Evolutionary conservation across 2,888 invertebrate species (phyloP).

Genomic region (Caenorhabditis doughertyi): DNA sequence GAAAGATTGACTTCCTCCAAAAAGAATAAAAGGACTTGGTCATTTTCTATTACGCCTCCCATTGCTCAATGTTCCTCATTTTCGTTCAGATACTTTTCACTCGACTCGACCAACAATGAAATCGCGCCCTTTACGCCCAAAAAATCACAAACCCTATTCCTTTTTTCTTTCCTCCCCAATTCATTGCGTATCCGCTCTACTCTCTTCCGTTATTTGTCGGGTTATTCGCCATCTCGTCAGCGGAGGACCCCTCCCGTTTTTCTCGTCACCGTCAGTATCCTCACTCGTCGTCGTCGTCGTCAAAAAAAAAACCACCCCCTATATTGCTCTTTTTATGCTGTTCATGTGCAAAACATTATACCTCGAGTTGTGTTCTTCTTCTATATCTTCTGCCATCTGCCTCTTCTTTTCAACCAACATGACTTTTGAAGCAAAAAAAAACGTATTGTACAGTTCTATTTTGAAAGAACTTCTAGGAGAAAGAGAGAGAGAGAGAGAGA

Average conservation of each 20-base stretch:
- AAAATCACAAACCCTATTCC: slow-evolving; percentile 28
- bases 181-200: slow-evolving; percentile 29
- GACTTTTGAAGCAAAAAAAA: too few relatives aligned
- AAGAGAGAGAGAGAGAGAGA: not conserved
- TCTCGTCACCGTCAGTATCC: slow-evolving; percentile 14
- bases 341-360: slow-evolving; percentile 32
- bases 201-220: slow-evolving; percentile 46
- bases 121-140: not conserved
- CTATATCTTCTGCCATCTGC: slow-evolving; percentile 8
- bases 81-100: too few relatives aligned
- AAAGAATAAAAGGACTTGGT: too few relatives aligned
- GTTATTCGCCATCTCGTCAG: slow-evolving; percentile 24
- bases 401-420: not conserved
- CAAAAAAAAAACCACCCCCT: slow-evolving; percentile 15
- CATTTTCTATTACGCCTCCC: too few relatives aligned
- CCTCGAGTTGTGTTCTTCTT: not conserved
- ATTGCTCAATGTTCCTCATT: too few relatives aligned
- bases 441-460: not conserved
- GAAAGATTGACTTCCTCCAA: too few relatives aligned
- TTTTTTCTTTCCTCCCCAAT: too few relatives aligned
- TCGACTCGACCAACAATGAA: not conserved
- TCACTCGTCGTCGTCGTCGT: slow-evolving; percentile 15
- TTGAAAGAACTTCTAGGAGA: not conserved
- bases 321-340: slow-evolving; percentile 52
- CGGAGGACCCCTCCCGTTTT: slow-evolving; percentile 13